Evolutionary conservation across 2,888 invertebrate genomes (phyloP).

Genomic region (Eristalinus sepulchralis): DNA sequence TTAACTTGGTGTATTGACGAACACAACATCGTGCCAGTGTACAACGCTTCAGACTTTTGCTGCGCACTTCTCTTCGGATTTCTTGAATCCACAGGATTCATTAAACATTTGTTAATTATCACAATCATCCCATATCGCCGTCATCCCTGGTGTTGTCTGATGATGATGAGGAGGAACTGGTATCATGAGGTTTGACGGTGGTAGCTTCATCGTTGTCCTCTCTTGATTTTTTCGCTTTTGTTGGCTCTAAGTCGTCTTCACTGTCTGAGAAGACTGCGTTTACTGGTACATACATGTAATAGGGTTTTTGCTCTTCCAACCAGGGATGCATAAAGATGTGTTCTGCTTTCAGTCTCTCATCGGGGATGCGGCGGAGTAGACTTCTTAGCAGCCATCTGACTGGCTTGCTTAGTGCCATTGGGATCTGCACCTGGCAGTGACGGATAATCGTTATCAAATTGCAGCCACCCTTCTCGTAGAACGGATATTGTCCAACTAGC

Average conservation of each 20-base stretch:
- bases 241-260: slow-evolving; percentile 69
- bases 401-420: slow-evolving; percentile 75
- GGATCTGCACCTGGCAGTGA: slow-evolving; percentile 78
- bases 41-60: slow-evolving; percentile 13
- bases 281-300: slow-evolving; percentile 77
- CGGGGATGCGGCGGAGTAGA: slow-evolving; percentile 76
- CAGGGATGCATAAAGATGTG: slow-evolving; percentile 77
- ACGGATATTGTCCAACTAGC: slow-evolving; percentile 80
- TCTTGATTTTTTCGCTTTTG: slow-evolving; percentile 36
- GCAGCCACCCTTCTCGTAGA: slow-evolving; percentile 79
- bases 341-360: slow-evolving; percentile 77
- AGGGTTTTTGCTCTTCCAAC: slow-evolving; percentile 77
- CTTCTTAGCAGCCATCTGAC: slow-evolving; percentile 77
- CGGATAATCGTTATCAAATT: slow-evolving; percentile 79
- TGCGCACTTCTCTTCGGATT: slow-evolving; percentile 28
- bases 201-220: slow-evolving; percentile 10
- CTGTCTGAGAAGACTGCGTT: slow-evolving; percentile 76
- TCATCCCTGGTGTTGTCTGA: slow-evolving; percentile 10
- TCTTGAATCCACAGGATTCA: slow-evolving; percentile 60
- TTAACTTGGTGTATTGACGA: neutral
- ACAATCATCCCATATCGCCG: slow-evolving; percentile 53
- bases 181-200: neutral
- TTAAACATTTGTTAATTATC: slow-evolving; percentile 26
- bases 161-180: neutral
- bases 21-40: slow-evolving; percentile 9